A percentile compares a stretch with the other conserved stretches of the same genome.
These are phyloP conservation scores for Hypsopygia costalis DNA, from an alignment of 2,888 invertebrate genomes.

Conservation along the genomic window DNA sequence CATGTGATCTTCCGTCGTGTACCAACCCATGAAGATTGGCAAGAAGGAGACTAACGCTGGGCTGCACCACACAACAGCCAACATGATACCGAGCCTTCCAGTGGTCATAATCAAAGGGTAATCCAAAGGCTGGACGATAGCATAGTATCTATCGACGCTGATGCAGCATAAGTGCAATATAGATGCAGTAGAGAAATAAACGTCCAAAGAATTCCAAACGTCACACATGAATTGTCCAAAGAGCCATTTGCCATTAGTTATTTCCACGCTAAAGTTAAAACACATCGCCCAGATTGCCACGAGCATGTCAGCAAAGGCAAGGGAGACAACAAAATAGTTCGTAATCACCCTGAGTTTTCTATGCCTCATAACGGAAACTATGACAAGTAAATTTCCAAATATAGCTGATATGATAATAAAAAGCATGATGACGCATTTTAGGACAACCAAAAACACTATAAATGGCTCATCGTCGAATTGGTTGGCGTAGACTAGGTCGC, in stretches of 20 bases:
- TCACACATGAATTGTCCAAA: constrained; percentile 96
- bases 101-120: constrained; percentile 97
- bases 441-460: constrained; percentile 79
- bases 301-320: constrained; percentile 96
- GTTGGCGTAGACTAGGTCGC: constrained; percentile 57
- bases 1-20: constrained; percentile 91
- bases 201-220: constrained; percentile 97
- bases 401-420: constrained; percentile 93
- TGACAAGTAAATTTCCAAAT: constrained; percentile 94
- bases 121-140: constrained; percentile 95
- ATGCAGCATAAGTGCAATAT: constrained; percentile 97
- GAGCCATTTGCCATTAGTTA: constrained; percentile 91
- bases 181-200: constrained; percentile 96
- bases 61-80: constrained; percentile 94
- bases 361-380: constrained; percentile 88
- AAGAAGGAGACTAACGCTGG: constrained; percentile 96
- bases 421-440: constrained; percentile 91
- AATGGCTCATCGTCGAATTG: constrained; percentile 68
- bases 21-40: constrained; percentile 97
- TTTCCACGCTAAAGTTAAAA: constrained; percentile 94
- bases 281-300: constrained; percentile 97
- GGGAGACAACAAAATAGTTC: constrained; percentile 97
- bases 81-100: constrained; percentile 88
- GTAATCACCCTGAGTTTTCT: constrained; percentile 89
- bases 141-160: constrained; percentile 93